Base-by-base conservation (phyloP, 2,113 vertebrate species). In the Chionomys nivalis region DNA sequence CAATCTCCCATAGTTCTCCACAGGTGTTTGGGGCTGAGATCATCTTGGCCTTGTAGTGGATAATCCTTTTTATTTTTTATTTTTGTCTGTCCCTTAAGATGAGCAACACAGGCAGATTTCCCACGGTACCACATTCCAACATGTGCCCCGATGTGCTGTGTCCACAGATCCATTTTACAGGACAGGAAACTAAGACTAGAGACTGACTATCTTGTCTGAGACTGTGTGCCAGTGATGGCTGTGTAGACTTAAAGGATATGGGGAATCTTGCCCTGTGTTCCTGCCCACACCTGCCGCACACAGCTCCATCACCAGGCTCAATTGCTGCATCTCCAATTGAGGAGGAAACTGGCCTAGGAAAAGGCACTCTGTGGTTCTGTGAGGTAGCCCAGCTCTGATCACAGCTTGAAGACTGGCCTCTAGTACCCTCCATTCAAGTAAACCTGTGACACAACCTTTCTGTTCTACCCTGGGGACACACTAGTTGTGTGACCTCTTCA, bases 321-420 rank as follows among this genome's bases (percentile, higher is more conserved):
- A 3, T 14, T 31, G 0, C 39, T 75, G 5, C 4, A 3, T 49
- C 19, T 0, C 12, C 13, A 11, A 24, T 3, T 33, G 44, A 49
- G 33, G 23, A 70, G 47, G 65, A 87, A 49, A 36, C 66, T 52
- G 65, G 70, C 33, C 31, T 4, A n/a, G 65, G 19, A n/a, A 49
- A 36, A 49, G 63, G 66, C 5, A 8, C 2, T 55, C 81, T 39
- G 9, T 44, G 83, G 39, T 8, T 72, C 87, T 93, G 63, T 55
- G 55, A 91, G 78, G 36, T 68, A 70, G 44, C 8, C 24, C 13
- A 52, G 13, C n/a, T 70, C 33, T 55, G 31, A 55, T 75, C 39
- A 36, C 39, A 77, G 33, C 42, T 42, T 10, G 66, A 83, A 85
- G 42, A 16, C 55, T 88, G 91, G 58, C 31, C 12, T 85, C 36